Base-by-base conservation (phyloP, 2,888 invertebrate genomes). In the Arge pagana region DNA sequence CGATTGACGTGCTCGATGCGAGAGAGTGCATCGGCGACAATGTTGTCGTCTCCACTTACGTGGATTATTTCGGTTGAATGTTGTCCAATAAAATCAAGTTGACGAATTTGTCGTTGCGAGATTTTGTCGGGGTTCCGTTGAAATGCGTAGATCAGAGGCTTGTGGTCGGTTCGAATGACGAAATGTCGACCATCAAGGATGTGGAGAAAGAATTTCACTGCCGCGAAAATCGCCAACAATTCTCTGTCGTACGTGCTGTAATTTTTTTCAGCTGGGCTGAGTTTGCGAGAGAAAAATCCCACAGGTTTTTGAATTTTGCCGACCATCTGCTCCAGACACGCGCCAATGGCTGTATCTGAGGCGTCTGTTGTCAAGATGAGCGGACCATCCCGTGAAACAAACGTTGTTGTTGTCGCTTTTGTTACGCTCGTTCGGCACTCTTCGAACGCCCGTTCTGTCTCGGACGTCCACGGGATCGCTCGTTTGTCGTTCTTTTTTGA, bases 161-260 rank as follows among this genome's bases (percentile, higher is more conserved):
- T 50, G 23, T 50, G 50, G 15, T 50, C 50, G 1, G 50, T 50
- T n/a, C 26, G 4, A 5, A 50, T 31, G 21, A 10, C 13, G 26
- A 50, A 50, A 2, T 30, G 18, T 5, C 50, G 18, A 13, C 50
- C 16, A 16, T 50, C 50, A 4, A 50, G 16, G 5, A 18, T 2
- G 11, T 30, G 15, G 2, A 7, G 6, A 11, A 50, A 50, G 28
- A 43, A 30, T 33, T 43, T 41, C 10, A 50, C 26, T 3, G 50
- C 19, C 7, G 13, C 11, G 33, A 15, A 43, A 10, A 50, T 42
- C 2, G 31, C 50, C 3, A 23, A 15, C 3, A 50, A 15, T 48
- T 50, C 56, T 30, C 57, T 10, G 50, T 62, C 56, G 52, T 60
- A 58, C 6, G 59, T 52, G 30, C 55, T 48, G 48, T 60, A 66